A percentile compares a stretch with the other conserved stretches of the same genome.
These are phyloP conservation scores for Acleris emargana DNA, from an alignment of 2,888 invertebrate species.

Conservation along the genomic window DNA sequence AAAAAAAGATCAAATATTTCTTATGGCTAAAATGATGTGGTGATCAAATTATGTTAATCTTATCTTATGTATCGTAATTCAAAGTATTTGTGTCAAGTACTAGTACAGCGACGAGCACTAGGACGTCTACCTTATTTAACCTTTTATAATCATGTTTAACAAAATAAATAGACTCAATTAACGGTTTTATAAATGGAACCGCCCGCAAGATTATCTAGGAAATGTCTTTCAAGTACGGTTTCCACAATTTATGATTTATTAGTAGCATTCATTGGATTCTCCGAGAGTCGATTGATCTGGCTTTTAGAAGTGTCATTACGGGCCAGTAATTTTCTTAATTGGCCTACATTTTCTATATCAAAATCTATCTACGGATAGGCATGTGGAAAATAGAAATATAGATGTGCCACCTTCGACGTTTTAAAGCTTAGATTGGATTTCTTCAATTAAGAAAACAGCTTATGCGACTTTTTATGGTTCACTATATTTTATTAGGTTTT, in stretches of 20 bases:
- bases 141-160: no score
- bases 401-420: not conserved
- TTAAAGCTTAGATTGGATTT: not conserved
- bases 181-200: slow-evolving; percentile 37
- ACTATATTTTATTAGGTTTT: no score
- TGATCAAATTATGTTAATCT: no score
- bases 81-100: no score
- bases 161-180: slow-evolving; percentile 32
- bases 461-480: no score
- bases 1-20: no score
- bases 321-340: slow-evolving; percentile 56
- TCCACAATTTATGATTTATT: slow-evolving; percentile 48
- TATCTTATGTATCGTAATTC: no score
- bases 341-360: slow-evolving; percentile 55
- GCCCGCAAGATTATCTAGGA: not conserved
- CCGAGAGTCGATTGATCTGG: slow-evolving; percentile 41
- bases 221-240: slow-evolving; percentile 10
- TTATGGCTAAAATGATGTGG: no score
- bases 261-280: slow-evolving; percentile 49
- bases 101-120: no score
- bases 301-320: slow-evolving; percentile 50
- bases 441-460: no score
- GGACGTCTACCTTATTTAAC: no score
- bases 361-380: slow-evolving; percentile 36
- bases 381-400: slow-evolving; percentile 21